Evolutionary conservation across 2,113 vertebrate genomes (phyloP).

Genomic region (Lasiurus borealis): DNA sequence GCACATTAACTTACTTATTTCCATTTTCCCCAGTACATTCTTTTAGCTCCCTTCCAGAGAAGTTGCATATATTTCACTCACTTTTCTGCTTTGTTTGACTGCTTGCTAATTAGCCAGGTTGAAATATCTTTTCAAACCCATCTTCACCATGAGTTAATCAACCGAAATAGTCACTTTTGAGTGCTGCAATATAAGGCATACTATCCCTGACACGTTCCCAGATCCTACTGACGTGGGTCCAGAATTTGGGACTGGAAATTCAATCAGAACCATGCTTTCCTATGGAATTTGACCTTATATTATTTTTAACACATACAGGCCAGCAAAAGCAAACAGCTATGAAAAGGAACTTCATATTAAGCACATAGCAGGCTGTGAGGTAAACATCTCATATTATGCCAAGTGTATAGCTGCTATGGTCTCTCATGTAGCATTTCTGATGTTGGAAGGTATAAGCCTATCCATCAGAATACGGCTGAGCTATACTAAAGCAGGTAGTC

Average conservation of each 20-base stretch:
- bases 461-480: background rate
- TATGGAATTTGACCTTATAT: slow-evolving; percentile 75
- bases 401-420: background rate
- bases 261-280: slow-evolving; percentile 74
- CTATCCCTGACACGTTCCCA: slow-evolving; percentile 37
- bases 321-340: slow-evolving; percentile 75
- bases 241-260: slow-evolving; percentile 70
- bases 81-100: slow-evolving; percentile 18
- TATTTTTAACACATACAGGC: slow-evolving; percentile 74
- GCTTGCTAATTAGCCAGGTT: slow-evolving; percentile 61
- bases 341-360: slow-evolving; percentile 60
- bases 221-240: slow-evolving; percentile 53
- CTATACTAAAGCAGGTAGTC: background rate
- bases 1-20: background rate
- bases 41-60: background rate
- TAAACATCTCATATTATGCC: slow-evolving; percentile 22
- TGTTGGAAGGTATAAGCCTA: background rate
- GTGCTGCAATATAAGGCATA: background rate
- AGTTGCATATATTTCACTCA: background rate
- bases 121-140: slow-evolving; percentile 35
- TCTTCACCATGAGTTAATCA: slow-evolving; percentile 3
- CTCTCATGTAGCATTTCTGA: background rate
- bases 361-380: slow-evolving; percentile 15
- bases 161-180: slow-evolving; percentile 11
- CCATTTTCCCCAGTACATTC: background rate